Conservation (phyloP, 2,888 invertebrate genomes). For the Megalurothrips usitatus region DNA sequence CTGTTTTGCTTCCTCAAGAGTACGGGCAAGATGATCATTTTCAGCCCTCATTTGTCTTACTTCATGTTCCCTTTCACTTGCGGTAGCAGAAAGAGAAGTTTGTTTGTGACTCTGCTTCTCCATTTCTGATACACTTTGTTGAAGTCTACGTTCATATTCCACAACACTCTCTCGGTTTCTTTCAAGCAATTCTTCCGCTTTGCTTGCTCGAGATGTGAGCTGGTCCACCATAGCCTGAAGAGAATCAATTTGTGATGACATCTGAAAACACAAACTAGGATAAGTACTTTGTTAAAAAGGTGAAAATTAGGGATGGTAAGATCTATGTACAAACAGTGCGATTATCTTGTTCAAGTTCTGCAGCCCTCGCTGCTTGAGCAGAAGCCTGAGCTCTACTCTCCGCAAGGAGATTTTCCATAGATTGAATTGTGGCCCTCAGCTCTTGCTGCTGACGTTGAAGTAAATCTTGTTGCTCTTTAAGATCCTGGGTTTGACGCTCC, state of each 20-base stretch:
- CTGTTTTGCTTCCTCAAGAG: not conserved
- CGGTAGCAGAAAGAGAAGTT: not conserved
- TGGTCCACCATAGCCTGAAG: not conserved
- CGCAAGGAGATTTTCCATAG: slow-evolving; percentile 8
- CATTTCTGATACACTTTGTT: not conserved
- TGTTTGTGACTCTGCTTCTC: not conserved
- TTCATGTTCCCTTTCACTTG: not conserved
- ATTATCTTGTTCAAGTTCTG: slow-evolving; percentile 12
- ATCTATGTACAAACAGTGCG: not conserved
- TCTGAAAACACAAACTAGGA: not conserved
- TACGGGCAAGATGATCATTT: not conserved
- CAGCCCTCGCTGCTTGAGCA: not conserved
- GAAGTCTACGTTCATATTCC: slow-evolving; percentile 3
- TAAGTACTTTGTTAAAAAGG: not conserved
- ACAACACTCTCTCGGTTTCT: not conserved
- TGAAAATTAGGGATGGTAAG: not conserved
- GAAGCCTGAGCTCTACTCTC: not conserved
- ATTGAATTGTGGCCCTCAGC: not conserved
- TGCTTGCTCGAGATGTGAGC: not conserved
- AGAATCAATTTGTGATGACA: not conserved
- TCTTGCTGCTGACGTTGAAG: not conserved
- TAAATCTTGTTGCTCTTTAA: not conserved
- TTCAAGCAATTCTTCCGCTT: not conserved
- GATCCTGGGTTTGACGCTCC: not conserved
- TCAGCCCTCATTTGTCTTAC: not conserved